Base-by-base conservation (phyloP, 2,113 vertebrate genomes). In the Otis tarda region DNA sequence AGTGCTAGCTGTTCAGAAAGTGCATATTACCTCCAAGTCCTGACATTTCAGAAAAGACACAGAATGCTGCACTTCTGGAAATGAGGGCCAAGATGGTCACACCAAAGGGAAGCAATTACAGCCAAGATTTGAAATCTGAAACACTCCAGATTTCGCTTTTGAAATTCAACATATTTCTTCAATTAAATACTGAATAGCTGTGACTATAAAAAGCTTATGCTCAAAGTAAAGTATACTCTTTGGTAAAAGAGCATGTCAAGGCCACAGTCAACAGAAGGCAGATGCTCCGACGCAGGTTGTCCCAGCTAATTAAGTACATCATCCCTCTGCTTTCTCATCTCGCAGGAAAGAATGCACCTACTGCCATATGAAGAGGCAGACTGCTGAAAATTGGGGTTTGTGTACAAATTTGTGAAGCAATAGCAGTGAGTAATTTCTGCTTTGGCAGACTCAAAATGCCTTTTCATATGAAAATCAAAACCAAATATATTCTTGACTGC, bases 41-140 rank as follows among this genome's bases (percentile, higher is more conserved):
- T 82, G 83, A 87, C 37, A 87, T 47, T 89, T 94, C 86, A 73
- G 65, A 1, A 47, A 50, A 47, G 91, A 87, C 1, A 5, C 49
- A 49, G 28, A 89, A 73, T 1, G 2, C 47, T 85, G 65, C 30
- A 41, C 75, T 77, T 71, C 55, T 83, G 64, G 90, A 92, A 87
- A 75, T 0, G 6, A 81, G 56, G 71, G 56, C 60, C 57, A 75
- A 70, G 57, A 78, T 16, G 64, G 41, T 83, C 55, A 53, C 57
- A 69, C 41, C 45, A 43, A 93, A 89, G 55, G 24, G 55, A 96
- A 95, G 91, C 59, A 94, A 68, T 95, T 92, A 88, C 17, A 89
- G 78, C 33, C 73, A 91, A 52, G 28, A 86, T 47, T n/a, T 61
- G 65, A 94, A 92, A 95, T 65, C 52, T n/a, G 55, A 87, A 90